These are phyloP conservation scores for Limanda limanda DNA, from an alignment of 2,113 vertebrate species.

Conservation along the genomic window DNA sequence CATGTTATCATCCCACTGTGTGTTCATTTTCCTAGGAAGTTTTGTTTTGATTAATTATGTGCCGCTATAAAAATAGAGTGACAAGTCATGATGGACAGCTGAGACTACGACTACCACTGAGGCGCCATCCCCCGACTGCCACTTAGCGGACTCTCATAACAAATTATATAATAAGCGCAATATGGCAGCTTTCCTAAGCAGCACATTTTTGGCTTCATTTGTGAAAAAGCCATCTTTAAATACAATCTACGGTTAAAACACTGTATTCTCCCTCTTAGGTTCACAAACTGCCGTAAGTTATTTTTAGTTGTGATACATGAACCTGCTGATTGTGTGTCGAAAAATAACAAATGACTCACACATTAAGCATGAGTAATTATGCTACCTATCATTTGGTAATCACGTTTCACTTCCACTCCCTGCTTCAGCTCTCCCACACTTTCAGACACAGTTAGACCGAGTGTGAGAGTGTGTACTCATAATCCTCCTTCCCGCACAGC, in stretches of 20 bases:
- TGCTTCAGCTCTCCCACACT: constrained; percentile 42
- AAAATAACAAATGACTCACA: constrained; percentile 38
- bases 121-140: too few species aligned
- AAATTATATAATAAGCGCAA: too few species aligned
- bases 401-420: constrained; percentile 28
- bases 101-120: not conserved
- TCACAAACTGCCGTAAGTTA: not conserved
- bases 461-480: constrained; percentile 42
- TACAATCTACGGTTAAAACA: not conserved
- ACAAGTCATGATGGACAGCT: not conserved
- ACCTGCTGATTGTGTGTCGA: constrained; percentile 3
- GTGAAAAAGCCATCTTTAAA: not conserved
- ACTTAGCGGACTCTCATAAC: too few species aligned
- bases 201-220: too few species aligned
- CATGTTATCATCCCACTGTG: too few species aligned
- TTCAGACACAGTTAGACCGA: constrained; percentile 39
- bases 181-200: not conserved
- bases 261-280: not conserved
- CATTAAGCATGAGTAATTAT: constrained; percentile 15
- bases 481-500: constrained; percentile 71
- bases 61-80: too few species aligned
- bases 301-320: constrained; percentile 16
- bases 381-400: constrained; percentile 50
- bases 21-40: too few species aligned
- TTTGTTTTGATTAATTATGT: too few species aligned